phyloP scores from a whole-genome alignment of 2,797 vertebrate species.

The Tachyglossus aculeatus region DNA sequence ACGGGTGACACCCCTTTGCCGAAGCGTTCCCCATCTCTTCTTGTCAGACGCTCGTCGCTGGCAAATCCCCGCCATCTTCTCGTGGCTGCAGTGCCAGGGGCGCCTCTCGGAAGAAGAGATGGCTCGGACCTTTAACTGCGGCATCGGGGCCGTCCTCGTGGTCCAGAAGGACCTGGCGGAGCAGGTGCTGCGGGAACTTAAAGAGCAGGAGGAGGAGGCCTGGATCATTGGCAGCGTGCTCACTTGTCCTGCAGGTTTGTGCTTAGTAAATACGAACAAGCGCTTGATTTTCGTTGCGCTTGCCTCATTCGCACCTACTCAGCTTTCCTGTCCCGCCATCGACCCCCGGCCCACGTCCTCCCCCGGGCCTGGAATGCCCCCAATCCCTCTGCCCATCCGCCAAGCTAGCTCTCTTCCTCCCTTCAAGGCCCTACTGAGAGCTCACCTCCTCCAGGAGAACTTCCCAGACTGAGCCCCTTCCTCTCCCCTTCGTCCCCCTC shows the following conservation, averaged over 20 bases:
- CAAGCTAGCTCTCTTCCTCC: no score
- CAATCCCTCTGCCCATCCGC: no score
- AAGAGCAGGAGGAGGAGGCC: conserved; percentile 79
- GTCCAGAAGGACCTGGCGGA: conserved; percentile 80
- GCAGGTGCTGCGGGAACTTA: conserved; percentile 80
- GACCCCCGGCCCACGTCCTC: no score
- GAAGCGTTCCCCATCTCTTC: not conserved
- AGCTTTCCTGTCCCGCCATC: no score
- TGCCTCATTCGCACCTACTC: no score
- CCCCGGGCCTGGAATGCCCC: no score
- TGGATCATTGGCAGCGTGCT: conserved; percentile 88
- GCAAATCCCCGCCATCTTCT: conserved; percentile 88
- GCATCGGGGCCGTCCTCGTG: conserved; percentile 87
- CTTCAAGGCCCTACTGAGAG: no score
- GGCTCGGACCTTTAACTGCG: conserved; percentile 93
- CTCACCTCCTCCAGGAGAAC: no score
- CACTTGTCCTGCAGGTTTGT: conserved; percentile 76
- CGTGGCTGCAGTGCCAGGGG: conserved; percentile 89
- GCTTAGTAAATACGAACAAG: no score
- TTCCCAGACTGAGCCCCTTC: no score
- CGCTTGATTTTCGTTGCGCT: no score
- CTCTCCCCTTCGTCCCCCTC: no score
- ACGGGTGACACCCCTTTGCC: not conserved
- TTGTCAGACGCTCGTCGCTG: conserved; percentile 86
- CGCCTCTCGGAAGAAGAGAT: conserved; percentile 89